phyloP scores from a whole-genome alignment of 2,113 vertebrate genomes.

The Rhadina sibilatrix region DNA sequence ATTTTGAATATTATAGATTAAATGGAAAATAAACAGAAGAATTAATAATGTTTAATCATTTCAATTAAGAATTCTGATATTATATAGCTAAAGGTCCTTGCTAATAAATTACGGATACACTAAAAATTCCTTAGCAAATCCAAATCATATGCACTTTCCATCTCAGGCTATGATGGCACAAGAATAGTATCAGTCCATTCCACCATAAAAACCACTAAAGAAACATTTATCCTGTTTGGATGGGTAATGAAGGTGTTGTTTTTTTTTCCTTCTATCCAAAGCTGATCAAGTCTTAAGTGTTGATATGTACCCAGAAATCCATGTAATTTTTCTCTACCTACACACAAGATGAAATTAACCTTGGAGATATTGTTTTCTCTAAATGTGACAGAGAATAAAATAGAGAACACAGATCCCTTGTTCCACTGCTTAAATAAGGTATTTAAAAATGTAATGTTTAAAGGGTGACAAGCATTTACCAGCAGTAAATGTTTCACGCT shows the following conservation, averaged over 20 bases:
- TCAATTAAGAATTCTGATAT: accelerated
- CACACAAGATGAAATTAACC: neutral
- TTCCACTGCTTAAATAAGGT: neutral
- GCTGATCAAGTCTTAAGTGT: neutral
- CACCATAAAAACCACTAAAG: neutral
- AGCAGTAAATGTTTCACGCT: neutral
- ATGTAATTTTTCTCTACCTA: neutral
- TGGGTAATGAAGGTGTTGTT: accelerated
- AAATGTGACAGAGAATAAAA: neutral
- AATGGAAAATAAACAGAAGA: neutral
- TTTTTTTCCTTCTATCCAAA: neutral
- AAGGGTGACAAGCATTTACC: neutral
- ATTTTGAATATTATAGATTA: neutral
- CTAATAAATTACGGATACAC: neutral
- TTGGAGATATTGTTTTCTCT: accelerated
- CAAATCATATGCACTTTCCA: neutral
- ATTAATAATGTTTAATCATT: neutral
- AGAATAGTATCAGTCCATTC: neutral
- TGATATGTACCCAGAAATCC: neutral
- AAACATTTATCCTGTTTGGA: accelerated
- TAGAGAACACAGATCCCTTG: neutral
- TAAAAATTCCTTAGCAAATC: neutral
- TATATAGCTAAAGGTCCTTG: neutral
- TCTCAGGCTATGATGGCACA: neutral
- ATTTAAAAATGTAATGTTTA: neutral